Base-by-base conservation (phyloP, 2,888 invertebrate genomes). In the Lasioglossum malachurum region DNA sequence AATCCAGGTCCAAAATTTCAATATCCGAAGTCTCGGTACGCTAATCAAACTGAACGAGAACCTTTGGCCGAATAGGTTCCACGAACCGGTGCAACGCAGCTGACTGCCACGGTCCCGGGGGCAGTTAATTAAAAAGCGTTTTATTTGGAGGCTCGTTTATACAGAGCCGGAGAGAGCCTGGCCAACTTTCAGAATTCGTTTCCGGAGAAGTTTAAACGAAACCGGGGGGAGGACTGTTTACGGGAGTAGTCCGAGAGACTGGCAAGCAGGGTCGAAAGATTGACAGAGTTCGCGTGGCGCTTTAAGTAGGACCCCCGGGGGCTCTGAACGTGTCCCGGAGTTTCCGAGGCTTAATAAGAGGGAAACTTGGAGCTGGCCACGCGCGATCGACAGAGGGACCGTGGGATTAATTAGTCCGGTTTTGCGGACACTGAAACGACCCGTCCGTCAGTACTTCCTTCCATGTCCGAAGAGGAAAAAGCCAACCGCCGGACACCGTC, bases 81-180 rank as follows among this genome's bases (percentile, higher is more conserved):
- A n/a, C 31, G 14, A 38, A 5, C 7, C 60, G 57, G n/a, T 38
- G 46, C 53, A 46, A 19, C 49, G 46, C 53, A 78, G 27, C 53
- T n/a, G 19, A 38, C 71, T 27, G n/a, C 41, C 10, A 46, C 4
- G 31, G 64, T 64, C 38, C 27, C 16, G 14, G 31, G 19, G n/a
- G 23, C 49, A 49, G 64, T 81, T 83, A 81, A 83, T 83, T 73
- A 64, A 76, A 69, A 73, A 46, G 53, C 53, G 69, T 78, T 71
- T 38, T 78, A 49, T 78, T 78, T 53, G 38, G 38, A 12, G 35
- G 38, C 4, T 53, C 27, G 78, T 53, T 71, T 71, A 38, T 78
- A 71, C 19, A 38, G 4, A n/a, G 35, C 64, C 16, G 35, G 67
- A 35, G 23, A 19, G 57, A 38, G 23, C 12, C 35, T 8, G 31